These are phyloP conservation scores for Octonoba sinensis DNA, from an alignment of 2,888 invertebrate genomes.

Conservation along the genomic window DNA sequence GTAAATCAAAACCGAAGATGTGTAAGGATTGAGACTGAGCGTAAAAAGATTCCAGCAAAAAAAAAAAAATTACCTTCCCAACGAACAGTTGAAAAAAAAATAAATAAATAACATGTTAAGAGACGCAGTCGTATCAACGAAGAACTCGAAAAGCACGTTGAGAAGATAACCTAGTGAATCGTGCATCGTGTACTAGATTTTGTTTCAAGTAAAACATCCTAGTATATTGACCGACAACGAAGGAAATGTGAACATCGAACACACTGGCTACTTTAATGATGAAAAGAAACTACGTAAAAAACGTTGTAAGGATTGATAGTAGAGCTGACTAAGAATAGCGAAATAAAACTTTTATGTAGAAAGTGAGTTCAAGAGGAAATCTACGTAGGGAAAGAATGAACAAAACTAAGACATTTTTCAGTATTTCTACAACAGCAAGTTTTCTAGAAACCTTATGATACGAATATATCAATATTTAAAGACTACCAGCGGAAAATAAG, in stretches of 20 bases:
- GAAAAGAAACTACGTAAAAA: constrained; percentile 42
- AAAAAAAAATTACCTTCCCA: constrained; percentile 31
- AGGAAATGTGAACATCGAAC: constrained; percentile 57
- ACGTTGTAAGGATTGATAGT: constrained; percentile 27
- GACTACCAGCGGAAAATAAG: constrained; percentile 33
- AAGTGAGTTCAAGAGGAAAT: constrained; percentile 29
- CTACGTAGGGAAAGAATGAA: not conserved
- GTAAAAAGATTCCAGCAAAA: constrained; percentile 27
- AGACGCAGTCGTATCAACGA: constrained; percentile 24
- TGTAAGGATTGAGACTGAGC: not conserved
- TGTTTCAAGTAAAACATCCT: constrained; percentile 54
- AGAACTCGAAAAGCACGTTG: constrained; percentile 56
- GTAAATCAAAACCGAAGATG: constrained; percentile 29
- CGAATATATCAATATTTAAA: constrained; percentile 45
- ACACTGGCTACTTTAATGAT: constrained; percentile 55
- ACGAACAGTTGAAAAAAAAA: constrained; percentile 11
- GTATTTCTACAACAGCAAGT: constrained; percentile 41
- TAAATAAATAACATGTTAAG: constrained; percentile 41
- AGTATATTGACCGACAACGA: constrained; percentile 45
- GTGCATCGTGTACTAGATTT: constrained; percentile 56
- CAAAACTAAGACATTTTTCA: constrained; percentile 39
- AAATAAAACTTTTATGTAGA: constrained; percentile 41
- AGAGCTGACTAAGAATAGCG: constrained; percentile 25
- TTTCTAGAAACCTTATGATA: constrained; percentile 25
- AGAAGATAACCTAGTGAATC: constrained; percentile 53